Evolutionary conservation across 2,888 invertebrate species (phyloP).

Genomic region (Conistra vaccinii): DNA sequence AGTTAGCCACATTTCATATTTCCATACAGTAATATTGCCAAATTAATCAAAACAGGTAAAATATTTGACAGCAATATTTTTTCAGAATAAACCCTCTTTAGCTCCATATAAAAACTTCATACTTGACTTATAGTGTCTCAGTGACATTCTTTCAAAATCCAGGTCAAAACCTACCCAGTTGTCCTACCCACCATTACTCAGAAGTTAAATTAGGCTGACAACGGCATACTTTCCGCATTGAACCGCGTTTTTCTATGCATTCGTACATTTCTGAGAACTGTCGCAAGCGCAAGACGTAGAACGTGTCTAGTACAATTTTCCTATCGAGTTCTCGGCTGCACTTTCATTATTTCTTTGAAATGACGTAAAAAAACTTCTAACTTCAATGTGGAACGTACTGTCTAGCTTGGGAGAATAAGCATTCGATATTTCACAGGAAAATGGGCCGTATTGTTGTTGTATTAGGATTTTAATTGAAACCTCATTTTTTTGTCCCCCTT

Average conservation of each 20-base stretch:
- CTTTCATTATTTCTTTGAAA: constrained; percentile 63
- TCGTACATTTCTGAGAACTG: constrained; percentile 38
- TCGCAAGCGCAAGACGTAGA: constrained; percentile 34
- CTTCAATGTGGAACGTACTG: constrained; percentile 24
- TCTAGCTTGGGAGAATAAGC: constrained; percentile 7
- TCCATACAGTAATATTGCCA: too few relatives aligned
- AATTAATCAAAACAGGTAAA: too few relatives aligned
- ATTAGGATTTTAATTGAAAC: background rate
- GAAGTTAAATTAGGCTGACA: constrained; percentile 32
- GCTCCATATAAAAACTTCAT: background rate
- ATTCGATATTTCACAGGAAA: constrained; percentile 14
- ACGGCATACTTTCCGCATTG: constrained; percentile 41
- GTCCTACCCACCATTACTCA: constrained; percentile 22
- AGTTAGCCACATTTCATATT: too few relatives aligned
- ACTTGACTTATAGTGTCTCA: background rate
- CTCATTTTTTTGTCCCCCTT: background rate
- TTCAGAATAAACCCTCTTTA: too few relatives aligned
- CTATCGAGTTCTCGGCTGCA: constrained; percentile 23
- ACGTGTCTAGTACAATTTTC: constrained; percentile 46
- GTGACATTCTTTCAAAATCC: constrained; percentile 11
- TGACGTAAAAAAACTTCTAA: constrained; percentile 41
- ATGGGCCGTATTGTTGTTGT: constrained; percentile 1
- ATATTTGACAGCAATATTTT: too few relatives aligned
- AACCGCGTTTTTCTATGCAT: constrained; percentile 35
- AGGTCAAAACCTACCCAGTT: constrained; percentile 35